Evolutionary conservation across 2,113 vertebrate species (phyloP), one percentile per base, ranked within the genome.

Genomic region (Coreoperca whiteheadi): DNA sequence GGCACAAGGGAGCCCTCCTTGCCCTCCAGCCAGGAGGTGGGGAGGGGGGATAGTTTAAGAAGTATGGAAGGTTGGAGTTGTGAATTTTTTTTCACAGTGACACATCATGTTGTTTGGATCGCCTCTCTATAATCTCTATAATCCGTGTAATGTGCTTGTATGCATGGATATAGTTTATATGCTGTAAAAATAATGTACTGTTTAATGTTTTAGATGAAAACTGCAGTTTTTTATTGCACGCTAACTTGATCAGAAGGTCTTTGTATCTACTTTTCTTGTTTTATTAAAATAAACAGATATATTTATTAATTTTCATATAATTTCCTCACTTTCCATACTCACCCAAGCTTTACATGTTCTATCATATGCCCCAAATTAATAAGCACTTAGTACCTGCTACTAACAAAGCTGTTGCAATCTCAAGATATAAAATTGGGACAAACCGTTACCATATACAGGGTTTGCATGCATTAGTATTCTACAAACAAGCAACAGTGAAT

Each of bases 401-500:
- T 72, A 66, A 79, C 60, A 67, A 87, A 83, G 53, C 81, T 65
- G 28, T 51, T 41, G 25, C 57, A 74, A 41, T 69, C 41, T 79
- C 57, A 23, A 64, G 23, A 61, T 72, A 54, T 51, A 10, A 68
- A 65, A 34, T 54, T 37, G 32, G 4, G 7, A 48, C 65, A 79
- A 57, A 51, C 12, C 32, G 41, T 57, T 63, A 64, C 32, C 72
- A 59, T 51, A 12, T 9, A 32, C 18, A 21, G 39, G 50, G 8
- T 80, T 56, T 61, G 46, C 34, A 81, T 41, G 34, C 34, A 51
- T 87, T 79, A 70, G n/a, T 48, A 46, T 79, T 83, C 72, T 63
- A 59, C 14, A 56, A 34, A 34, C 69, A 60, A 16, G 77, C 54
- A 77, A 18, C 32, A 69, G 32, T 11, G 23, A 50, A 51, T 48